Conservation (phyloP, 2,113 vertebrate genomes). For the Passer domesticus region DNA sequence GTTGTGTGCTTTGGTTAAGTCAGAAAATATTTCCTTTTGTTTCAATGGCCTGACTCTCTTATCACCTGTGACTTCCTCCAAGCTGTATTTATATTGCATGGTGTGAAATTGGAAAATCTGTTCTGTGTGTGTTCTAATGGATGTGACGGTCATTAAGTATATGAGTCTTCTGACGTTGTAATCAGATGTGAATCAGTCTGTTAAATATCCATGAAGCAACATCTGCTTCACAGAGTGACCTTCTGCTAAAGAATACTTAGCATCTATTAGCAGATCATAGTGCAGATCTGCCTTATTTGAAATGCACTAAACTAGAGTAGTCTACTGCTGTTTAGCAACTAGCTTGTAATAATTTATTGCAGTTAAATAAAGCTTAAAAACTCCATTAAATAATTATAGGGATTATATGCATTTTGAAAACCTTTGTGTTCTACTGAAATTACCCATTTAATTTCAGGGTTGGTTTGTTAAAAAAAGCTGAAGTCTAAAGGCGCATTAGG, state of each 20-base stretch:
- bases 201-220: constrained; percentile 96
- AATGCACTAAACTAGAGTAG: constrained; percentile 72
- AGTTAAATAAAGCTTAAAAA: constrained; percentile 82
- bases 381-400: constrained; percentile 81
- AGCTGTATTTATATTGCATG: constrained; percentile 52
- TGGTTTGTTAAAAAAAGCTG: constrained; percentile 76
- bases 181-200: constrained; percentile 96
- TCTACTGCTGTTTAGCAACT: constrained; percentile 75
- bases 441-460: constrained; percentile 81
- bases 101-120: constrained; percentile 92
- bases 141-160: constrained; percentile 96
- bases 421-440: constrained; percentile 76
- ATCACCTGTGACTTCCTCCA: constrained; percentile 66
- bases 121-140: constrained; percentile 91
- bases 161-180: constrained; percentile 92
- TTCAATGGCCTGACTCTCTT: constrained; percentile 1
- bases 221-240: constrained; percentile 96
- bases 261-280: constrained; percentile 80
- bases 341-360: constrained; percentile 79
- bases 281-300: constrained; percentile 77
- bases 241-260: constrained; percentile 91
- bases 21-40: constrained; percentile 19
- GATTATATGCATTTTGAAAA: constrained; percentile 77
- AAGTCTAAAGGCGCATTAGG: constrained; percentile 73
- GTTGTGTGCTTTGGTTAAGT: neutral